Evolutionary conservation across 30 jellyfish, hydroid and myxozoan species (phyloP).

Genomic region (Clytia hemisphaerica): DNA sequence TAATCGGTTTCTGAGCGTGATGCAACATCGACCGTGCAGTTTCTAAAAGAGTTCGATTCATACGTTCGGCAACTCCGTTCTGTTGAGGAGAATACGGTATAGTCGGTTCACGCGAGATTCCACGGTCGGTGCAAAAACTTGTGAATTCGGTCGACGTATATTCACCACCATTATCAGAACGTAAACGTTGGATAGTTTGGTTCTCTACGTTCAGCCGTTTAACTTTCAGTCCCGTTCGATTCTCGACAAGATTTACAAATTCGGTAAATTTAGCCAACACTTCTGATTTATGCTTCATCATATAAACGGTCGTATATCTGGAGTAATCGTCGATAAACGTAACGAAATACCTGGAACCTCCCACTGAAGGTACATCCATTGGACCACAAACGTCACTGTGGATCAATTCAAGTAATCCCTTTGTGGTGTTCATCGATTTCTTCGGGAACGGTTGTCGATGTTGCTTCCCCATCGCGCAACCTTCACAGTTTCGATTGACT

Average conservation of each 20-base stretch:
- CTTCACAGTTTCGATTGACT: conserved; percentile 31
- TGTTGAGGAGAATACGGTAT: conserved; percentile 40
- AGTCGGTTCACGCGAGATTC: conserved; percentile 26
- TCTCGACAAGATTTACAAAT: too few relatives aligned
- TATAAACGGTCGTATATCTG: conserved; percentile 14
- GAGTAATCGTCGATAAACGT: conserved; percentile 35
- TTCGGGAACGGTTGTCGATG: conserved; percentile 27
- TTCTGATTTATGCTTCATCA: conserved; percentile 24
- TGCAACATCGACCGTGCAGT: conserved; percentile 41
- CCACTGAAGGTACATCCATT: conserved; percentile 37
- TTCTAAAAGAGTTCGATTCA: conserved; percentile 46
- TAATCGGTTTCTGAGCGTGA: conserved; percentile 25
- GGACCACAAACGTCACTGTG: conserved; percentile 58
- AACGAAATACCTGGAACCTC: conserved; percentile 46
- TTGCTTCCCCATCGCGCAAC: conserved; percentile 45
- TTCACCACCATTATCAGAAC: conserved; percentile 43
- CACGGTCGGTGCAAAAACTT: conserved; percentile 14
- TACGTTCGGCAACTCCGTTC: conserved; percentile 41
- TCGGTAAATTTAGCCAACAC: conserved; percentile 34
- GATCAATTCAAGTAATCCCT: conserved; percentile 17
- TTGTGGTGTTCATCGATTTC: background rate
- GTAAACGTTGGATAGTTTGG: background rate
- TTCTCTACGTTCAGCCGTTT: background rate
- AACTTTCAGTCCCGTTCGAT: conserved; percentile 20
- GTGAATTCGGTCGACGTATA: background rate